Base-by-base conservation (phyloP, 2,888 invertebrate species). In the Tethea ocularis region DNA sequence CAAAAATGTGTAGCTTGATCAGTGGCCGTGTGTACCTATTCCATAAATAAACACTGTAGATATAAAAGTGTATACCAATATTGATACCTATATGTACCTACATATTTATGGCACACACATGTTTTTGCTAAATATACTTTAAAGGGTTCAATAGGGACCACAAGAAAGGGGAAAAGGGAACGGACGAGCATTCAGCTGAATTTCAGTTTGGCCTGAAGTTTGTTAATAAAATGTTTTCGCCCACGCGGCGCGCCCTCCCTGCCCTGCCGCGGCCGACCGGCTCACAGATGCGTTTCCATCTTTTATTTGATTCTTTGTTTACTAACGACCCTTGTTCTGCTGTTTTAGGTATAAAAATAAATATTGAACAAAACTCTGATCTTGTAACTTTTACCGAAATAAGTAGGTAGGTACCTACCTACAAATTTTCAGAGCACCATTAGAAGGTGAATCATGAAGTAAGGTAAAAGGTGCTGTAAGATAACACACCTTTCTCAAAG, bases 161-260 rank as follows among this genome's bases (percentile, higher is more conserved):
- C 70, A 66, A 61, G 56, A 46, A 62, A 53, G 36, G 59, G 55
- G 46, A 57, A 56, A 24, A 33, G 54, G 54, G 60, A 33, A 51
- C 52, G 56, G 41, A 54, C 17, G 57, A 57, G 52, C 61, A 55
- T 67, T 65, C 64, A 64, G 67, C 74, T 74, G 20, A 46, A 46
- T 46, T 46, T 46, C 46, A 46, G 46, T 46, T 46, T 46, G 46
- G 77, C 68, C 33, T 38, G 60, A 78, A 78, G 66, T 78, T 77
- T 78, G 71, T 74, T 78, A 78, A 78, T 78, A 78, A 77, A 77
- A 78, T 67, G 64, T 64, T 67, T 62, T 61, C 59, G 61, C 57
- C 57, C 67, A 66, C 63, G 66, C 62, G 62, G 66, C 53, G 54
- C 15, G 51, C 46, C n/a, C 5, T 13, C 41, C n/a, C n/a, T 13